Base-by-base conservation (phyloP, 2,113 vertebrate genomes). In the Oryzias melastigma region DNA sequence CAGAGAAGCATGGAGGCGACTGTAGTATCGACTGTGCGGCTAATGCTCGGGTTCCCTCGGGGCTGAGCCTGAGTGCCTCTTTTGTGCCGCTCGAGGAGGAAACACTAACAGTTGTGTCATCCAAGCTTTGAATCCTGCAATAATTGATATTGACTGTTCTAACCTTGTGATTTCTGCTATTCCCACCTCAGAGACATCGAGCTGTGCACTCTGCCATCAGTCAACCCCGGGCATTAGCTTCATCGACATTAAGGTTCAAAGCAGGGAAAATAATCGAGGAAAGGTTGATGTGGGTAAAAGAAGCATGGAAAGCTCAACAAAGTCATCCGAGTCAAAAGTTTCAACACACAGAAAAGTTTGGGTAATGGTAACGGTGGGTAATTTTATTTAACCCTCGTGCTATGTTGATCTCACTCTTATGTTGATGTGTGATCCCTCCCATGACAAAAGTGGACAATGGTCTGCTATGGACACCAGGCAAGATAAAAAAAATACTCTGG, bases 81-180 rank as follows among this genome's bases (percentile, higher is more conserved):
- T 53, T 63, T 58, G 65, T 47, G n/a, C 64, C 67, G 62, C 50
- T 72, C 57, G 65, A 77, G 68, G 63, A 57, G 73, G 54, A 78
- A 73, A 71, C 62, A 52, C 66, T 83, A 78, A 82, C 79, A 71
- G 67, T 59, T 72, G 50, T 78, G 80, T 85, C 75, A 77, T 67
- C 52, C n/a, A 0, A 51, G 48, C 78, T 81, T 52, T 64, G 58
- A 80, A 40, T 62, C 55, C 66, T 20, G 25, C 76, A 73, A 79
- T 85, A 78, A 88, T 77, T 87, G 82, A 73, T 87, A 87, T 82
- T 67, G 87, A 80, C 67, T 83, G 85, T 83, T 78, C 53, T 82
- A 56, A 8, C 1, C 16, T 62, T 52, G 69, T 72, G 61, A 77
- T 77, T 77, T 44, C 62, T 47, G 52, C 78, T 69, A 59, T 71